Percentiles rank a stretch among this genome's conserved stretches.
These are phyloP conservation scores for Helicorthomorpha holstii DNA, from an alignment of 1,140 invertebrate species.

Conservation along the genomic window DNA sequence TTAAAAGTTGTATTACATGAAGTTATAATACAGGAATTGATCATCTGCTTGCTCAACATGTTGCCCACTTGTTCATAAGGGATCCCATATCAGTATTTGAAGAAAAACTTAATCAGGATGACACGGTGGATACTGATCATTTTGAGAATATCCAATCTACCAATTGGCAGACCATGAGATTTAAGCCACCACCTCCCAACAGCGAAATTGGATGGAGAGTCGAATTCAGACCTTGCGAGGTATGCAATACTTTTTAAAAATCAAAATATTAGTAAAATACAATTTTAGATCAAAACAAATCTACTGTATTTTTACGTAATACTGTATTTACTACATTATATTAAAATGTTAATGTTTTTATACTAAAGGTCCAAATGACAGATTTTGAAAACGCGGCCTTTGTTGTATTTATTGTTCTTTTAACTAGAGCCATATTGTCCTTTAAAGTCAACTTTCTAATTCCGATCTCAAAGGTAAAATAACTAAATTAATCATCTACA, in stretches of 20 bases:
- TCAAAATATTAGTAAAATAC: no score
- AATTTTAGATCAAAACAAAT: no score
- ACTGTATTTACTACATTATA: no score
- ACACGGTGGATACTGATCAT: conserved; percentile 87
- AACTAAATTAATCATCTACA: not conserved
- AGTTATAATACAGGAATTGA: conserved; percentile 48
- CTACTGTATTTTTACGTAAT: no score
- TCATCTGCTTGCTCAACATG: conserved; percentile 74
- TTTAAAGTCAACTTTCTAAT: conserved; percentile 93
- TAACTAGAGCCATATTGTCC: conserved; percentile 91
- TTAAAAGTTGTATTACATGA: not conserved
- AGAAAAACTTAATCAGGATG: conserved; percentile 90
- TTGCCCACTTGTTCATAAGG: conserved; percentile 96
- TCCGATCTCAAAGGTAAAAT: conserved; percentile 80
- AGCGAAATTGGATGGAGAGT: conserved; percentile 97
- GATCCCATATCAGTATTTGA: conserved; percentile 91
- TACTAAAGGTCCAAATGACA: conserved; percentile 64
- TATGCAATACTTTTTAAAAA: no score
- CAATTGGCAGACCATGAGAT: conserved; percentile 99
- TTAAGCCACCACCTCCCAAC: conserved; percentile 91
- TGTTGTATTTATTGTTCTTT: conserved; percentile 92
- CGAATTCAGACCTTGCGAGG: conserved; percentile 96
- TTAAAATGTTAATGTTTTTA: conserved; percentile 3
- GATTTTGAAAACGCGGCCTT: conserved; percentile 99
- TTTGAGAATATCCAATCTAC: conserved; percentile 99